Conservation (phyloP, 2,113 vertebrate genomes). For the Hyaena hyaena region DNA sequence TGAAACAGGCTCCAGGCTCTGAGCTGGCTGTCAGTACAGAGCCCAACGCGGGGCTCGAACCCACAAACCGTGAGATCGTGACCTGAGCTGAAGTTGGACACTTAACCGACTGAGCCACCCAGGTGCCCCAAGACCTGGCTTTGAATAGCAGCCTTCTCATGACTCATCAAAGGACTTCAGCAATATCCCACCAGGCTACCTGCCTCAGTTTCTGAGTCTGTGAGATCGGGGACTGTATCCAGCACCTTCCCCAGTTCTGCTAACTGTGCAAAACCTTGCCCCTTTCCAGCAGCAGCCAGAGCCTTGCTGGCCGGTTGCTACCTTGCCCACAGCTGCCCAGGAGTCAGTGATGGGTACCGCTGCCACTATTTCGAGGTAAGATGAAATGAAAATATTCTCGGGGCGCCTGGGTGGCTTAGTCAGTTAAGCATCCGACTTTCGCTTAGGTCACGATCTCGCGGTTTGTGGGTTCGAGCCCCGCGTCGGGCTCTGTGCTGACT, state of each 20-base stretch:
- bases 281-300: neutral
- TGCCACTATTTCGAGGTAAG: neutral
- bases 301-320: fast-evolving
- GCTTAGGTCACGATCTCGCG: no score
- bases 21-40: no score
- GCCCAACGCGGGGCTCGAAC: no score
- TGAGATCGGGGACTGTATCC: neutral
- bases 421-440: no score
- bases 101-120: no score
- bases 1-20: no score
- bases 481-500: no score
- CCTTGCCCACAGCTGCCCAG: neutral
- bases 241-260: neutral
- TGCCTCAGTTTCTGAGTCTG: neutral
- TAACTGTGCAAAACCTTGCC: fast-evolving
- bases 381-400: neutral
- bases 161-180: neutral
- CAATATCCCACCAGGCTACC: neutral
- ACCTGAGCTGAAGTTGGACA: no score
- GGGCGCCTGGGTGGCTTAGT: no score
- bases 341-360: no score
- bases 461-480: no score
- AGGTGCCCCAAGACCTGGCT: neutral
- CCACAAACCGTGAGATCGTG: no score
- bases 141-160: neutral